Conservation (phyloP, 2,797 vertebrate genomes). For the Emydoidea blandingii region DNA sequence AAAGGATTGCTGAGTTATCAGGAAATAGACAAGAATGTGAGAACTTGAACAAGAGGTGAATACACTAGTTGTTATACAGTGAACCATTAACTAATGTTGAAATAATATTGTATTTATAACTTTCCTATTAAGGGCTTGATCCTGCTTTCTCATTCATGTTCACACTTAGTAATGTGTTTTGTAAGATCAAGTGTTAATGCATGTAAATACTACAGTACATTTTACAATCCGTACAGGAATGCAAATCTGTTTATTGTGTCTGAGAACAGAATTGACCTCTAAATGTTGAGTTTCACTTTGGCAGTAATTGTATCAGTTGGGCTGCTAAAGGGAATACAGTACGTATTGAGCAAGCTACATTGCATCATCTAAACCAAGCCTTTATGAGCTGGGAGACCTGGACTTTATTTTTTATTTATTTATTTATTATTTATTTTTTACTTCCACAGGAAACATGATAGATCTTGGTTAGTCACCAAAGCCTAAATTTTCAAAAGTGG, state of each 20-base stretch:
- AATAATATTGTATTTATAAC: slow-evolving; percentile 7
- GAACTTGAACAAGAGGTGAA: neutral
- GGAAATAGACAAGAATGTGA: neutral
- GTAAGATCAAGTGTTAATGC: neutral
- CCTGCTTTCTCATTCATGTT: neutral
- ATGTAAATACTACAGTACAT: neutral
- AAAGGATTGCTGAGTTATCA: neutral
- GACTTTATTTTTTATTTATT: neutral
- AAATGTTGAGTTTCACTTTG: neutral
- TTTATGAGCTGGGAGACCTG: neutral
- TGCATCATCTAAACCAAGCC: neutral
- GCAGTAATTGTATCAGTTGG: neutral
- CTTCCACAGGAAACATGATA: neutral
- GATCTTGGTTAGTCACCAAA: neutral
- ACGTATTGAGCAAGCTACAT: accelerated
- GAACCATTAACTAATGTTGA: neutral
- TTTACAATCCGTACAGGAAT: neutral
- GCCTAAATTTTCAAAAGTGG: neutral
- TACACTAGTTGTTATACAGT: neutral
- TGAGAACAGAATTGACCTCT: neutral
- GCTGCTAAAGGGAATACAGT: neutral
- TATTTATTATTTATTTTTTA: neutral
- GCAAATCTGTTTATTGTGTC: neutral
- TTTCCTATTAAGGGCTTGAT: neutral
- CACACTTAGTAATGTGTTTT: neutral